A percentile compares a stretch with the other conserved stretches of the same genome.
Evolutionary conservation across 2,113 vertebrate species (phyloP).

Genomic region (Corythaeola cristata): DNA sequence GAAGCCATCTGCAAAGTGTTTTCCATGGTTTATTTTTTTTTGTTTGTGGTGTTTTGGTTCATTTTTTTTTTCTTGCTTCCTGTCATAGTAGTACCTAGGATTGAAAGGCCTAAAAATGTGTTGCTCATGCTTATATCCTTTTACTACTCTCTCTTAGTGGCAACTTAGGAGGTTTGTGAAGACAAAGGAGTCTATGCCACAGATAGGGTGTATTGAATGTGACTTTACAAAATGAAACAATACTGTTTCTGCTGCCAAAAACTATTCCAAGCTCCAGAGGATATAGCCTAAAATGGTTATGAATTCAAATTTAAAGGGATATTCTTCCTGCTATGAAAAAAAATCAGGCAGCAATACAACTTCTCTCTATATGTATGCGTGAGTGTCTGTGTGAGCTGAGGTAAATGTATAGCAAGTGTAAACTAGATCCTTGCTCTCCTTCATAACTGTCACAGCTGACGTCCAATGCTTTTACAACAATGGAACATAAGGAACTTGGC

Average conservation of each 20-base stretch:
- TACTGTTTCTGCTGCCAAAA: conserved; percentile 28
- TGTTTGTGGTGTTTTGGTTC: not conserved
- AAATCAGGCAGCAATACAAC: not conserved
- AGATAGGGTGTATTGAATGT: not conserved
- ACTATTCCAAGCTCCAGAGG: not conserved
- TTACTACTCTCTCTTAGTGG: not conserved
- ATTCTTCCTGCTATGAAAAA: not conserved
- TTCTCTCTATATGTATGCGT: not conserved
- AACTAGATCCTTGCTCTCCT: not conserved
- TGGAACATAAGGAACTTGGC: not conserved
- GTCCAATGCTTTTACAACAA: not conserved
- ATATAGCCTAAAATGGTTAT: conserved; percentile 57
- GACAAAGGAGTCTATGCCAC: not conserved
- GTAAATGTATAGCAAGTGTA: not conserved
- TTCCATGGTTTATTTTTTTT: not conserved
- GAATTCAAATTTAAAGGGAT: conserved; percentile 9
- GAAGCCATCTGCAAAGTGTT: not conserved
- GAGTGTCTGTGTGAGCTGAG: not conserved
- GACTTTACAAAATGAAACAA: conserved; percentile 21
- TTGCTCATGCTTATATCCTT: not conserved
- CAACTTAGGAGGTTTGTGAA: not conserved
- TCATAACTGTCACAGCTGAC: not conserved
- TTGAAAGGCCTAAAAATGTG: not conserved
- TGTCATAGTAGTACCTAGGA: accelerated
- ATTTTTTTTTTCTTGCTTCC: not conserved